These are phyloP conservation scores for Lophotis ruficrista DNA, from an alignment of 2,113 vertebrate species.

Conservation along the genomic window DNA sequence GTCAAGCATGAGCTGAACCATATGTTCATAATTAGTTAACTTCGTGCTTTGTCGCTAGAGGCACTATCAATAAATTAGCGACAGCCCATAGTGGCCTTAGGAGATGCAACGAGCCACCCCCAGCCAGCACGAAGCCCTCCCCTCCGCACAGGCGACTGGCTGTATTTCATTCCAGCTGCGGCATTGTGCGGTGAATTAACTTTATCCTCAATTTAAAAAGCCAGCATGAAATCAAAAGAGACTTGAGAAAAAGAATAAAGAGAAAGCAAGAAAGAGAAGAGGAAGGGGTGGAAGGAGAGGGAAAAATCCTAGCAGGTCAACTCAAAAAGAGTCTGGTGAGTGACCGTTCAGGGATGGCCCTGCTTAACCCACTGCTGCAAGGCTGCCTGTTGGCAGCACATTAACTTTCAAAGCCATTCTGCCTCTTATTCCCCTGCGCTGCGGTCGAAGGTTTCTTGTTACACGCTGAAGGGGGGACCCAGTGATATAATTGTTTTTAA, in stretches of 20 bases:
- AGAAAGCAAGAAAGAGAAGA: constrained; percentile 50
- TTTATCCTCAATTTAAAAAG: constrained; percentile 87
- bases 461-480: constrained; percentile 1
- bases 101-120: constrained; percentile 69
- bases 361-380: constrained; percentile 59
- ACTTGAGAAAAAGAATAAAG: constrained; percentile 61
- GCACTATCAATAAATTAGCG: constrained; percentile 69
- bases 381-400: constrained; percentile 43
- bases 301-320: constrained; percentile 64
- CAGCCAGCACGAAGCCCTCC: constrained; percentile 58
- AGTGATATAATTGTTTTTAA: constrained; percentile 43
- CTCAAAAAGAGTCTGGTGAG: constrained; percentile 49
- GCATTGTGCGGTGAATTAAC: constrained; percentile 80
- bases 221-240: constrained; percentile 84
- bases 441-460: constrained; percentile 44
- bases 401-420: constrained; percentile 50
- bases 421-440: constrained; percentile 18
- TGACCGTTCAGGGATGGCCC: constrained; percentile 52
- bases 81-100: constrained; percentile 68
- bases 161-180: constrained; percentile 82
- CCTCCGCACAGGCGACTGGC: constrained; percentile 50
- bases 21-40: constrained; percentile 84
- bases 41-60: constrained; percentile 76
- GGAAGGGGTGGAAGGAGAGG: constrained; percentile 30
- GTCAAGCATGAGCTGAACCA: constrained; percentile 74